These are phyloP conservation scores for Galeopterus variegatus DNA, from an alignment of 2,113 vertebrate species.

Conservation along the genomic window DNA sequence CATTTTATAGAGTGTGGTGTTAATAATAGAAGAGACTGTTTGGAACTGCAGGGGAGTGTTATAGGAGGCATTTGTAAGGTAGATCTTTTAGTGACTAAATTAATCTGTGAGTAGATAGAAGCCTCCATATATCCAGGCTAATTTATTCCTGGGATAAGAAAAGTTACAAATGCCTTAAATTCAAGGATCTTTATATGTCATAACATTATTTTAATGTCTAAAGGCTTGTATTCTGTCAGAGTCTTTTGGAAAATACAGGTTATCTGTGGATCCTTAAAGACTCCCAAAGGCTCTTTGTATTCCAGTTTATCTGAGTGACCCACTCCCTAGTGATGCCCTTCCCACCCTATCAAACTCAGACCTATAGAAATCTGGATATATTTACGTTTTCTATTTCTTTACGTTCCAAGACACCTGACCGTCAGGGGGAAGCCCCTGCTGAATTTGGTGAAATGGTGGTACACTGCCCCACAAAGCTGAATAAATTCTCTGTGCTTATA, in stretches of 20 bases:
- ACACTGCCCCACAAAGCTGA: background rate
- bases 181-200: constrained; percentile 39
- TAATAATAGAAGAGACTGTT: constrained; percentile 73
- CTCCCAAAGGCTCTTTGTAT: background rate
- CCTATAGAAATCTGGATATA: background rate
- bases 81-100: constrained; percentile 63
- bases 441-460: background rate
- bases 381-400: background rate
- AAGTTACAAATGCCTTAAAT: constrained; percentile 63
- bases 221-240: constrained; percentile 49
- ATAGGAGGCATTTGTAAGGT: constrained; percentile 60
- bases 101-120: constrained; percentile 50
- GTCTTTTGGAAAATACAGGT: constrained; percentile 21
- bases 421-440: background rate
- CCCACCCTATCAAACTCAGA: background rate
- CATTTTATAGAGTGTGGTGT: constrained; percentile 65
- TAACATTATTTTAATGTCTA: constrained; percentile 68
- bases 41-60: constrained; percentile 10
- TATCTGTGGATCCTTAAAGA: background rate
- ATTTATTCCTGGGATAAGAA: constrained; percentile 52
- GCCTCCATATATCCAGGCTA: background rate
- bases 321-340: background rate
- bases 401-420: background rate
- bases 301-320: background rate
- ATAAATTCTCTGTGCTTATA: background rate